These are phyloP conservation scores for Dicranocentrus wangi DNA, from an alignment of 2,888 invertebrate genomes.

Conservation along the genomic window DNA sequence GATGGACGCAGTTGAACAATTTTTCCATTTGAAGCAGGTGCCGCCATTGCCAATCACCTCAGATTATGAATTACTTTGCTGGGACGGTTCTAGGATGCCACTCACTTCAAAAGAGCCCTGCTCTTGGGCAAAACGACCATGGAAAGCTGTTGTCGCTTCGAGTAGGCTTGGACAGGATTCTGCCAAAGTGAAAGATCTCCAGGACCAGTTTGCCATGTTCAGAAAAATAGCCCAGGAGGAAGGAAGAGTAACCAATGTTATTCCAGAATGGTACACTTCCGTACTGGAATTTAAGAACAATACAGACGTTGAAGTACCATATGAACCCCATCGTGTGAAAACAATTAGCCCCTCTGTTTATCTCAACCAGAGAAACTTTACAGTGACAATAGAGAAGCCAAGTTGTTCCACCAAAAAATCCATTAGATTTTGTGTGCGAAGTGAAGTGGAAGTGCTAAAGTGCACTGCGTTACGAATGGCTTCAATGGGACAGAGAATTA, in stretches of 20 bases:
- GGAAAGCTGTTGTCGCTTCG: slow-evolving; percentile 63
- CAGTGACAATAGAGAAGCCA: slow-evolving; percentile 74
- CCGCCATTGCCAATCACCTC: slow-evolving; percentile 11
- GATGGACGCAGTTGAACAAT: slow-evolving; percentile 67
- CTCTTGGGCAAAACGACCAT: slow-evolving; percentile 68
- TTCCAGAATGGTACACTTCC: slow-evolving; percentile 49
- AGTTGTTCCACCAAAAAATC: slow-evolving; percentile 73
- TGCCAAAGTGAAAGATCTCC: slow-evolving; percentile 57
- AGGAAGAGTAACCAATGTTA: slow-evolving; percentile 4
- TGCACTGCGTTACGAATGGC: slow-evolving; percentile 81
- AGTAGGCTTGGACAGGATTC: slow-evolving; percentile 31
- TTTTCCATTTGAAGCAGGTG: slow-evolving; percentile 63
- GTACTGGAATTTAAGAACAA: slow-evolving; percentile 56
- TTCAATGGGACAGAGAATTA: slow-evolving; percentile 84
- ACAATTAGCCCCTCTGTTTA: slow-evolving; percentile 58
- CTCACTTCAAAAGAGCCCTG: slow-evolving; percentile 63
- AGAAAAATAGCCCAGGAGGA: slow-evolving; percentile 22
- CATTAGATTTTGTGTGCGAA: slow-evolving; percentile 81
- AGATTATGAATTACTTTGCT: slow-evolving; percentile 66
- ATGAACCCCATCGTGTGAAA: slow-evolving; percentile 54
- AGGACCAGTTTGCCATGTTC: slow-evolving; percentile 51
- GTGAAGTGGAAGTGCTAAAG: slow-evolving; percentile 82
- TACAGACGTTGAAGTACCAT: slow-evolving; percentile 22
- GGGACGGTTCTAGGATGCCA: slow-evolving; percentile 63
- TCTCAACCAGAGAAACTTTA: slow-evolving; percentile 64